These are phyloP conservation scores for Ceuthmochares aereus DNA, from an alignment of 2,113 vertebrate species.

Conservation along the genomic window DNA sequence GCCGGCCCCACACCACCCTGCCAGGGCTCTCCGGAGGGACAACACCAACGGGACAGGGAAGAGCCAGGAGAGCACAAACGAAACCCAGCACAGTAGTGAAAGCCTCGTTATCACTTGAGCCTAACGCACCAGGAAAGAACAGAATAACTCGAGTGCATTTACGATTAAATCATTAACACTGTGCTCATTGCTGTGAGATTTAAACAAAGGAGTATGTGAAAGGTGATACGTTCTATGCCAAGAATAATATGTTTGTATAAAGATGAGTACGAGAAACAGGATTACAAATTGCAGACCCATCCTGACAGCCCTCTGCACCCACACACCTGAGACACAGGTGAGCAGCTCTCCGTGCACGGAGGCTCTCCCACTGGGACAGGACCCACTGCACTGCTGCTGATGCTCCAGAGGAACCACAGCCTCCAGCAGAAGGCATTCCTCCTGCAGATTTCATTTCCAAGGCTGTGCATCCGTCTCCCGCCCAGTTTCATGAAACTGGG, in stretches of 20 bases:
- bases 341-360: neutral
- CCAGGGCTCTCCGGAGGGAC: neutral
- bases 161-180: neutral
- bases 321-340: neutral
- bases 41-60: rapidly evolving
- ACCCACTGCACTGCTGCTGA: neutral
- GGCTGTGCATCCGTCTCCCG: neutral
- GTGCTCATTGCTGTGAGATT: neutral
- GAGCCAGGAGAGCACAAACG: neutral
- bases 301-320: neutral
- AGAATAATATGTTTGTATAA: neutral
- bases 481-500: neutral
- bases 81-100: neutral
- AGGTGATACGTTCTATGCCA: neutral
- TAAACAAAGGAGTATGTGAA: neutral
- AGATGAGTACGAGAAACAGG: neutral
- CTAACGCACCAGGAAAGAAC: neutral
- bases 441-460: neutral
- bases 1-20: neutral
- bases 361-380: neutral
- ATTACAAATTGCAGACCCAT: neutral
- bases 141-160: slow-evolving; percentile 1
- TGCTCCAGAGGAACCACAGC: neutral
- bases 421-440: neutral
- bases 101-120: neutral